phyloP scores from a whole-genome alignment of 1,140 invertebrate species.

The Tetranychus cinnabarinus region DNA sequence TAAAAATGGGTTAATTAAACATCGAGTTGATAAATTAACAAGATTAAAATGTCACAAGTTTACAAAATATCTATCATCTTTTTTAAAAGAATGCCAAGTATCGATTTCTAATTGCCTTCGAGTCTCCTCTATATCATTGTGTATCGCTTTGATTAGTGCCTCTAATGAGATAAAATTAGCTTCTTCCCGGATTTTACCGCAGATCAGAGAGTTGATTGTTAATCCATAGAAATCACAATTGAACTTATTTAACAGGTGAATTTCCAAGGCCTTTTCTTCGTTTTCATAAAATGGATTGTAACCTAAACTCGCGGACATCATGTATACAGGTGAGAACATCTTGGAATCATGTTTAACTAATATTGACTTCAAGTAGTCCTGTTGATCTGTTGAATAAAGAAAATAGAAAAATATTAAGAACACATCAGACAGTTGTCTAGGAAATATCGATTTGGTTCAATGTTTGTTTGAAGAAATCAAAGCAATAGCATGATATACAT shows the following conservation, averaged over 20 bases:
- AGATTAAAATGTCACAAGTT: no score
- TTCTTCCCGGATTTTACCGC: conserved; percentile 20
- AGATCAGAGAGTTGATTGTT: conserved; percentile 20
- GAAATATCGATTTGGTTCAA: no score
- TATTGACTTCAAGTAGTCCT: no score
- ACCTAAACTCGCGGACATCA: conserved; percentile 27
- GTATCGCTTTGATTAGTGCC: conserved; percentile 4
- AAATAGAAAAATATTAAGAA: no score
- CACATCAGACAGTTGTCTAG: no score
- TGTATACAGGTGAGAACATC: not conserved
- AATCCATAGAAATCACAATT: conserved; percentile 24
- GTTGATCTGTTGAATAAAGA: no score
- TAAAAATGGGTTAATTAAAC: no score
- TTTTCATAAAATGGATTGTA: conserved; percentile 28
- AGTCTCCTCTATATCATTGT: conserved; percentile 3
- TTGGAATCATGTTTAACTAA: not conserved
- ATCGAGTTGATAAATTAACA: no score
- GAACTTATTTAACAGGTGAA: conserved; percentile 24
- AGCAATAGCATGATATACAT: no score
- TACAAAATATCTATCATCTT: not conserved
- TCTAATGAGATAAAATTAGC: conserved; percentile 4
- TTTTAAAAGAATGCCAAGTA: not conserved
- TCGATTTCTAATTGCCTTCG: not conserved
- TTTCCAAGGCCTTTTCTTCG: conserved; percentile 25
- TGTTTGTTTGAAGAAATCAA: no score